phyloP scores from a whole-genome alignment of 2,113 vertebrate genomes.

The Patagioenas fasciata region DNA sequence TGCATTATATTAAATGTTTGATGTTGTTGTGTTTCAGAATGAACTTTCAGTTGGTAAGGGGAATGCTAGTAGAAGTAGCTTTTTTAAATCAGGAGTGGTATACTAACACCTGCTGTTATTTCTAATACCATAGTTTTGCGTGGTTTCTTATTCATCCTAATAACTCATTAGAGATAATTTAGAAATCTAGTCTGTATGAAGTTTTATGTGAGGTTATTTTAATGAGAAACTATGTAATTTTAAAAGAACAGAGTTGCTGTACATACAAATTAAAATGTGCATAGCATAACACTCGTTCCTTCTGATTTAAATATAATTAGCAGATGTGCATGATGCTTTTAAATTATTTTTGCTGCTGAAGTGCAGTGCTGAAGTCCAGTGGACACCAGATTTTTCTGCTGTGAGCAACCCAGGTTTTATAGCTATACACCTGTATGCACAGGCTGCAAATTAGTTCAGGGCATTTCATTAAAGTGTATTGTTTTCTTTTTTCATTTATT shows the following conservation, averaged over 20 bases:
- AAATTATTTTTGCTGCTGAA: not conserved
- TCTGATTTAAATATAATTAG: not conserved
- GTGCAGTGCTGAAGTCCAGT: not conserved
- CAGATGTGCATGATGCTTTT: not conserved
- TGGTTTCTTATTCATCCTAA: not conserved
- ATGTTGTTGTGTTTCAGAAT: not conserved
- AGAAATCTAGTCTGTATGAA: not conserved
- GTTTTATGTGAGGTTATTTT: not conserved
- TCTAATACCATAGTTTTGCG: not conserved
- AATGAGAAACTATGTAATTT: not conserved
- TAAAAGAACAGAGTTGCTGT: not conserved
- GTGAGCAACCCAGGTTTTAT: not conserved
- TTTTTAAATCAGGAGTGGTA: not conserved
- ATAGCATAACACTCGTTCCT: not conserved
- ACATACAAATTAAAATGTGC: not conserved
- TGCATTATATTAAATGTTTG: not conserved
- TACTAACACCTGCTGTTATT: not conserved
- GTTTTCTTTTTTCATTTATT: not conserved
- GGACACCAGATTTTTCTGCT: not conserved
- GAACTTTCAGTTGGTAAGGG: not conserved
- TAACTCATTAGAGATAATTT: not conserved
- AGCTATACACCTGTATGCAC: not conserved
- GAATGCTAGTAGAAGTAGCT: not conserved
- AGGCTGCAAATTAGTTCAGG: not conserved
- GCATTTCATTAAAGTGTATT: not conserved